A percentile compares a stretch with the other conserved stretches of the same genome.
These are phyloP conservation scores for Phyto melanocephala DNA, from an alignment of 2,888 invertebrate genomes.

Conservation along the genomic window DNA sequence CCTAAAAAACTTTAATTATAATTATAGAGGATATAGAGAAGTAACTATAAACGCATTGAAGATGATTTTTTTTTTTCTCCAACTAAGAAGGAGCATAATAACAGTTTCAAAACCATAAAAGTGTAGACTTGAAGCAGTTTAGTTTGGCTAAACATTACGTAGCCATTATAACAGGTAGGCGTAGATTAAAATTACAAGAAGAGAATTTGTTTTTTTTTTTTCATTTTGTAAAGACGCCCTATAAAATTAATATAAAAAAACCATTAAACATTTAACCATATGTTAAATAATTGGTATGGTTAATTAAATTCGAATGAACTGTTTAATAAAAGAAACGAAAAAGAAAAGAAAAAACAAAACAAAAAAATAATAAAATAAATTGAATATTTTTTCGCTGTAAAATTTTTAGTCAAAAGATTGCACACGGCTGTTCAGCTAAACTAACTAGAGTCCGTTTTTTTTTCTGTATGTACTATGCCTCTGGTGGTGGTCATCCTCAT, in stretches of 20 bases:
- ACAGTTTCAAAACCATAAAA: not conserved
- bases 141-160: not conserved
- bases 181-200: not conserved
- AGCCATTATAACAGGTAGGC: slow-evolving; percentile 30
- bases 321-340: slow-evolving; percentile 21
- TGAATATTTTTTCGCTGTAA: not conserved
- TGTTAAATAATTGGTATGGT: not conserved
- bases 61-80: no score
- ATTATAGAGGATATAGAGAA: no score
- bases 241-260: slow-evolving; percentile 19
- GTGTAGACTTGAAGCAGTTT: not conserved
- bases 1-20: no score
- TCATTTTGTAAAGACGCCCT: slow-evolving; percentile 23
- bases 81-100: no score
- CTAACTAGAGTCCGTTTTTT: slow-evolving; percentile 20
- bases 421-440: slow-evolving; percentile 24
- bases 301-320: slow-evolving; percentile 41
- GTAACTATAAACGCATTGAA: no score
- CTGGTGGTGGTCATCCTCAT: slow-evolving; percentile 52
- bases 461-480: not conserved
- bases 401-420: not conserved
- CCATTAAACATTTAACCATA: slow-evolving; percentile 23
- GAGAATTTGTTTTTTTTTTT: not conserved
- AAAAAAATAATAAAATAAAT: slow-evolving; percentile 5
- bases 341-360: no score